These are phyloP conservation scores for Garrulus glandarius DNA, from an alignment of 2,797 vertebrate genomes.

Conservation along the genomic window DNA sequence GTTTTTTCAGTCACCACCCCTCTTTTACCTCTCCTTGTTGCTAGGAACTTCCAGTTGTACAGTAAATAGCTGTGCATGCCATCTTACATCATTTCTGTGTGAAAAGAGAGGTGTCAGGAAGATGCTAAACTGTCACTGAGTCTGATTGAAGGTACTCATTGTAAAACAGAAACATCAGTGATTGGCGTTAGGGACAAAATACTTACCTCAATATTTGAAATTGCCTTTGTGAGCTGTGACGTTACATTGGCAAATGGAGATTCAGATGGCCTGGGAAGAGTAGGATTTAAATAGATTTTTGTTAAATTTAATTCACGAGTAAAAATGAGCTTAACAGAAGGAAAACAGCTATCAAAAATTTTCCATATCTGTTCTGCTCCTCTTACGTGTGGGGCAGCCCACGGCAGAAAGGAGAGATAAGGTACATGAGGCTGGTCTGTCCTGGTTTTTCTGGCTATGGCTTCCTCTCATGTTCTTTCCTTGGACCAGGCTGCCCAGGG, in stretches of 20 bases:
- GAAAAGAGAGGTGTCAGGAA: background rate
- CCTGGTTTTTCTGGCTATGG: background rate
- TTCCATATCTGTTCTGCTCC: background rate
- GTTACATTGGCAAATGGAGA: background rate
- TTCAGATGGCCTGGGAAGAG: background rate
- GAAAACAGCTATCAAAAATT: background rate
- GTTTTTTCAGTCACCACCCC: background rate
- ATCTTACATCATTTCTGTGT: background rate
- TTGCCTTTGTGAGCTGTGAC: background rate
- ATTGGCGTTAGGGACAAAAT: background rate
- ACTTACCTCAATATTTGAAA: background rate
- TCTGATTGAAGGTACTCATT: background rate
- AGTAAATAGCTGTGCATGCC: background rate
- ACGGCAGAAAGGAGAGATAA: background rate
- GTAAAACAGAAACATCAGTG: background rate
- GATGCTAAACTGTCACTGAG: background rate
- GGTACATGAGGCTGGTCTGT: background rate
- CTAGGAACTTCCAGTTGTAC: background rate
- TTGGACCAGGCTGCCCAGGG: background rate
- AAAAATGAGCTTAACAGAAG: background rate
- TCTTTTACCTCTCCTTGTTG: background rate
- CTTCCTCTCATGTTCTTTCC: background rate
- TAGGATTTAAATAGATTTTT: background rate
- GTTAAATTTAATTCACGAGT: background rate
- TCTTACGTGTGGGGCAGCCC: rapidly evolving